Evolutionary conservation across 2,113 vertebrate species (phyloP).

Genomic region (Erythrocercus mccallii): DNA sequence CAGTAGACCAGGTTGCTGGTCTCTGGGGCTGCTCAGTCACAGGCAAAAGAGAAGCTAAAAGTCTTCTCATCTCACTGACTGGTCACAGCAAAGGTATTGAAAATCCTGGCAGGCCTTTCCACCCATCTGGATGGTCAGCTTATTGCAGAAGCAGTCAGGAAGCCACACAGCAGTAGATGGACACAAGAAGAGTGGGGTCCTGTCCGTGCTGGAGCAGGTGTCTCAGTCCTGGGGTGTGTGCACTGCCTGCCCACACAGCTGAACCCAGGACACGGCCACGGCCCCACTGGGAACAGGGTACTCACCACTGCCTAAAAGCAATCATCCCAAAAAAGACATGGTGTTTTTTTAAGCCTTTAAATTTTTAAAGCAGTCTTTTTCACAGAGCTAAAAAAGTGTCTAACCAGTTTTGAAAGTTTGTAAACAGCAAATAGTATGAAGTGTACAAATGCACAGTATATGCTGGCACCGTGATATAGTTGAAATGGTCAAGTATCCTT

Average conservation of each 20-base stretch:
- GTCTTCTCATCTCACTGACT: not conserved
- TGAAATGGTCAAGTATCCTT: not conserved
- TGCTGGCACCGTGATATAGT: not conserved
- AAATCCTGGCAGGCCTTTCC: not conserved
- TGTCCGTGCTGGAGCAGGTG: not conserved
- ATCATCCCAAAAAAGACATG: not conserved
- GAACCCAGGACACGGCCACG: fast-evolving
- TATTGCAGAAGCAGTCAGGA: not conserved
- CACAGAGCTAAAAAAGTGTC: not conserved
- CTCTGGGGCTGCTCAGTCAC: not conserved
- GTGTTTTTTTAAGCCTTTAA: not conserved
- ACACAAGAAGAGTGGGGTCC: fast-evolving
- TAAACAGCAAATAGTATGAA: not conserved
- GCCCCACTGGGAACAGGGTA: fast-evolving
- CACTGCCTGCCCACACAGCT: not conserved
- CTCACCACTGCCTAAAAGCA: not conserved
- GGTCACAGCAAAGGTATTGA: not conserved
- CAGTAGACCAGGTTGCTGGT: not conserved
- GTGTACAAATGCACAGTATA: not conserved
- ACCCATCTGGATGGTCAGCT: not conserved
- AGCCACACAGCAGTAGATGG: not conserved
- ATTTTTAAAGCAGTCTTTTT: not conserved
- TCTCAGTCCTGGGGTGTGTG: fast-evolving
- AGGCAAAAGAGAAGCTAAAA: not conserved
- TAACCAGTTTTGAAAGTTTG: not conserved